These are phyloP conservation scores for Ahaetulla prasina DNA, from an alignment of 2,113 vertebrate genomes.

Conservation along the genomic window DNA sequence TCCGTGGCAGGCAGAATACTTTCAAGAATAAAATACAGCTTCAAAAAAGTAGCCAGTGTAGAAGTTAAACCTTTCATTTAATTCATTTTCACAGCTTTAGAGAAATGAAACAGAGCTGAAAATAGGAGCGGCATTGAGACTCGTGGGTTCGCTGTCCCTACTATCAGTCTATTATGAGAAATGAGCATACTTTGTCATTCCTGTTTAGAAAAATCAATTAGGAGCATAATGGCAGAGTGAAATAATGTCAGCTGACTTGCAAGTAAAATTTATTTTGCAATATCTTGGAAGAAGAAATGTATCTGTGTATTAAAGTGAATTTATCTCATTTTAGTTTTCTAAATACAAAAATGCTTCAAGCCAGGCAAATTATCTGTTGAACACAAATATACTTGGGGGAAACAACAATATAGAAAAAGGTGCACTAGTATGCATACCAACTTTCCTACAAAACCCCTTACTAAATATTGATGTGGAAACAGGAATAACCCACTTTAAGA, in stretches of 20 bases:
- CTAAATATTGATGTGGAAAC: background rate
- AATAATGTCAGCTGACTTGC: background rate
- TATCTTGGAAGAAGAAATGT: background rate
- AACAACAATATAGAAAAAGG: background rate
- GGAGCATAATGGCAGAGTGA: background rate
- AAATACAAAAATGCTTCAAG: background rate
- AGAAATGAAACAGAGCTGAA: background rate
- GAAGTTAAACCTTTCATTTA: background rate
- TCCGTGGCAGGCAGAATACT: background rate
- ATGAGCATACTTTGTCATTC: background rate
- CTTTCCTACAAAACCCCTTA: background rate
- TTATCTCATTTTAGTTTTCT: background rate
- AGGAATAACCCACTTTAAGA: background rate
- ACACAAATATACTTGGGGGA: background rate
- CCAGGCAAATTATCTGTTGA: background rate
- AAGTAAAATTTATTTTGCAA: background rate
- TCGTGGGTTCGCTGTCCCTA: fast-evolving
- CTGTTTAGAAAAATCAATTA: background rate
- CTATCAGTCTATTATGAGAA: background rate
- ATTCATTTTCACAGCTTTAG: background rate
- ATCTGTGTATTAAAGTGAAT: background rate
- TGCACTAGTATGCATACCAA: background rate
- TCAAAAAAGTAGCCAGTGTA: background rate
- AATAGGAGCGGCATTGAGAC: background rate
- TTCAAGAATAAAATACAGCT: background rate